A percentile compares a stretch with the other conserved stretches of the same genome.
Evolutionary conservation across 2,888 invertebrate genomes (phyloP).

Genomic region (Drosophila maculinotata): DNA sequence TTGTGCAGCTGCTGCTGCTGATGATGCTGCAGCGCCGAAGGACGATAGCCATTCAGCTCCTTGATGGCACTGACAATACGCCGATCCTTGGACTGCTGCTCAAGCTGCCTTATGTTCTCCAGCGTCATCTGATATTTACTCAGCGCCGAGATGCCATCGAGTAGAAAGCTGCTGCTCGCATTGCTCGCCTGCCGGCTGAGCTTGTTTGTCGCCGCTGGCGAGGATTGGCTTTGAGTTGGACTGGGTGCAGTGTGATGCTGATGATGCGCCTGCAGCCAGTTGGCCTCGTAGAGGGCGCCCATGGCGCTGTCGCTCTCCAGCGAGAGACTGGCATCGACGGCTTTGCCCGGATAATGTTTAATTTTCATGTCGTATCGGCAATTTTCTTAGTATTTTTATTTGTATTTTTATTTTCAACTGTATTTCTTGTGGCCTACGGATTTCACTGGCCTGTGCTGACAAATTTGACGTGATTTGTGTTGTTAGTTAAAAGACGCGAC

Average conservation of each 20-base stretch:
- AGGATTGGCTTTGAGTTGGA: slow-evolving; percentile 3
- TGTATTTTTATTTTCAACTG: slow-evolving; percentile 11
- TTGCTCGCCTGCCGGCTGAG: slow-evolving; percentile 58
- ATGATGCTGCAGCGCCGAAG: slow-evolving; percentile 87
- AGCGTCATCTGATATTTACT: slow-evolving; percentile 88
- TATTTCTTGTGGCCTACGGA: slow-evolving; percentile 32
- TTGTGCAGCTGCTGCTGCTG: slow-evolving; percentile 86
- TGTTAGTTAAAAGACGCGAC: slow-evolving; percentile 38
- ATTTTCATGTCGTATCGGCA: slow-evolving; percentile 89
- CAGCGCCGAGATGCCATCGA: slow-evolving; percentile 84
- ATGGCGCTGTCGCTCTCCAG: slow-evolving; percentile 90
- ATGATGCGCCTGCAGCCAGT: slow-evolving; percentile 91
- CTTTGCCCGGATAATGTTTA: slow-evolving; percentile 93
- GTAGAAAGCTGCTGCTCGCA: slow-evolving; percentile 66
- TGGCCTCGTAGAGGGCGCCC: slow-evolving; percentile 93
- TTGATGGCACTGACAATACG: slow-evolving; percentile 87
- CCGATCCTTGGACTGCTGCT: slow-evolving; percentile 82
- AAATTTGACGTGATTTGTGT: slow-evolving; percentile 65
- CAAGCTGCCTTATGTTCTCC: slow-evolving; percentile 86
- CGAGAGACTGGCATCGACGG: slow-evolving; percentile 89
- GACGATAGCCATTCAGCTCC: slow-evolving; percentile 88
- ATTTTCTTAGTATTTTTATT: slow-evolving; percentile 18
- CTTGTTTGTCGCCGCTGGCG: slow-evolving; percentile 18
- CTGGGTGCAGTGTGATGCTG: slow-evolving; percentile 32
- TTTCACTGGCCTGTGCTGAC: slow-evolving; percentile 58